Base-by-base conservation (phyloP, 2,113 vertebrate genomes). In the Anarhynchus alexandrinus region DNA sequence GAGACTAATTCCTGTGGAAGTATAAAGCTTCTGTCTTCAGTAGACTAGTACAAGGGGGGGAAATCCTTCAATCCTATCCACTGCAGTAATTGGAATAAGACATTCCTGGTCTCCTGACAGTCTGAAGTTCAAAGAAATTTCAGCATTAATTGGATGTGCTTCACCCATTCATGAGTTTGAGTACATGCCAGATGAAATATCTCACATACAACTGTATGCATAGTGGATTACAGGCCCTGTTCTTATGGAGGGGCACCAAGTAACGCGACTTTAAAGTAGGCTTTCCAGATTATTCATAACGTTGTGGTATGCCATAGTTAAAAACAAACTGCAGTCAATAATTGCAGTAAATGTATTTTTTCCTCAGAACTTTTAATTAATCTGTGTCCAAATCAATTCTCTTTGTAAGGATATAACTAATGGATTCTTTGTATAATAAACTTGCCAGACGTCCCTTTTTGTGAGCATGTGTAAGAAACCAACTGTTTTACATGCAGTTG, bases 41-140 rank as follows among this genome's bases (percentile, higher is more conserved):
- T 36, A 34, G 55, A 49, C 9, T 3, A 45, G 40, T 18, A 36
- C 2, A 9, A 72, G 45, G 34, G 11, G 11, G 40, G 72, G 22
- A 83, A 58, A 69, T 82, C 73, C 54, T 73, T 81, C 81, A 84
- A 3, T 64, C 61, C 65, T 71, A 26, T 47, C 27, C 40, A 9
- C 42, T 81, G 72, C 38, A 74, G 55, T 91, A 95, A 93, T 77
- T 94, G 94, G 58, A 51, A 18, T 83, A 82, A 90, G 79, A 61
- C 30, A 45, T 17, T 93, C 19, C 71, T 80, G 74, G 30, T 90
- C 54, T 92, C 49, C 74, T 88, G 90, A 29, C 86, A 69, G 57
- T 36, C 76, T 40, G 47, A 57, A 71, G 58, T 92, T 88, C 61
- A 94, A 95, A 93, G 90, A 36, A 34, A 70, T 66, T 69, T 92